These are phyloP conservation scores for Neoarius graeffei DNA, from an alignment of 2,113 vertebrate genomes.

Conservation along the genomic window DNA sequence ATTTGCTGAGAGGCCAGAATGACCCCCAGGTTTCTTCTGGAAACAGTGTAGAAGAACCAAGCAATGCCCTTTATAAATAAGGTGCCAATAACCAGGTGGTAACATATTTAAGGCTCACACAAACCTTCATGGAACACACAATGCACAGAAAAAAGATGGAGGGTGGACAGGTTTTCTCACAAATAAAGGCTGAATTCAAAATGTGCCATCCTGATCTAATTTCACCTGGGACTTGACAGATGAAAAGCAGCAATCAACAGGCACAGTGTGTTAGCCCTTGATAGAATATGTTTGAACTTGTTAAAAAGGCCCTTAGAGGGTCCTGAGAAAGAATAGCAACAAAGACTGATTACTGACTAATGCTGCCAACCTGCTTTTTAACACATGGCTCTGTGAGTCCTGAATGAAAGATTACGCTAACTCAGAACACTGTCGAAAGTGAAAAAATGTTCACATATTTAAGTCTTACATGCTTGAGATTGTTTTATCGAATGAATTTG, in stretches of 20 bases:
- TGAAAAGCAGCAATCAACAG: conserved; percentile 58
- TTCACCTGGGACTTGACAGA: conserved; percentile 59
- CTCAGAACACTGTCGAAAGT: neutral
- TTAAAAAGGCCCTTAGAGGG: conserved; percentile 47
- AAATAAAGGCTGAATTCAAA: conserved; percentile 33
- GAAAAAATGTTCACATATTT: neutral
- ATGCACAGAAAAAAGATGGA: conserved; percentile 36
- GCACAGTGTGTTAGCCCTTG: conserved; percentile 51
- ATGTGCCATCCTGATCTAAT: conserved; percentile 57
- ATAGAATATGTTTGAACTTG: conserved; percentile 51
- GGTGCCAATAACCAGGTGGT: neutral
- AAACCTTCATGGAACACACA: neutral
- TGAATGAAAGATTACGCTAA: neutral
- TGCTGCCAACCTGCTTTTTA: conserved; percentile 39
- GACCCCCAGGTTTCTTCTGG: neutral
- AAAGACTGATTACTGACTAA: conserved; percentile 52
- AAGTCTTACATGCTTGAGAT: neutral
- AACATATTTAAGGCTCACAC: neutral
- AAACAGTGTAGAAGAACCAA: neutral
- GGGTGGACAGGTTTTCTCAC: conserved; percentile 27
- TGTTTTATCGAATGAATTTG: neutral
- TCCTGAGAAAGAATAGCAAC: conserved; percentile 45
- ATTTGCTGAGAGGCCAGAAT: neutral
- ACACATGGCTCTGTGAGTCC: conserved; percentile 15
- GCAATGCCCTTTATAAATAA: neutral